Evolutionary conservation across 2,797 vertebrate species (phyloP).

Genomic region (Pygocentrus nattereri): DNA sequence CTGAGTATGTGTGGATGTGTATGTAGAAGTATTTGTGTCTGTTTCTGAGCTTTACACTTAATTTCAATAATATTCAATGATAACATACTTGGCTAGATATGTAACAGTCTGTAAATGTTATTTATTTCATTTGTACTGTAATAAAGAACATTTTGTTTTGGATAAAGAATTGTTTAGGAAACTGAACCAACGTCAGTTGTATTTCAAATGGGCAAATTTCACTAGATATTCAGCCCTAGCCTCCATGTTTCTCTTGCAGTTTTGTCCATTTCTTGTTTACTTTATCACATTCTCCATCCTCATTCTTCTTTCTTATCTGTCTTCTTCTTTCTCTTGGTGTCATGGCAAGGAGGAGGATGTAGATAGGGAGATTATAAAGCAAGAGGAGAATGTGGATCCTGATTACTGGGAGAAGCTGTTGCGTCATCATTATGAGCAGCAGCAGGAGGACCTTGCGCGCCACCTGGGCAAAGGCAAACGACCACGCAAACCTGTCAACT

Average conservation of each 20-base stretch:
- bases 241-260: not conserved
- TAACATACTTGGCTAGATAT: too few relatives aligned
- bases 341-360: slow-evolving; percentile 90
- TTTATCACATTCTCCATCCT: not conserved
- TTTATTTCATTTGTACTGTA: not conserved
- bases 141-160: not conserved
- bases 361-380: slow-evolving; percentile 97
- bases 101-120: too few relatives aligned
- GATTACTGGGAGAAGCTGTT: slow-evolving; percentile 99
- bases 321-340: not conserved
- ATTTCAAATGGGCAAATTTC: not conserved
- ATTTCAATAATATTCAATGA: not conserved
- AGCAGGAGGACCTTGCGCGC: slow-evolving; percentile 96
- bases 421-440: slow-evolving; percentile 97
- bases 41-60: not conserved
- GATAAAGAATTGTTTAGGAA: not conserved
- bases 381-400: slow-evolving; percentile 97
- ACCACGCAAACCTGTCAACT: slow-evolving; percentile 98
- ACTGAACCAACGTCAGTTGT: not conserved
- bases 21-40: not conserved
- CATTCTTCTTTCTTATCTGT: not conserved
- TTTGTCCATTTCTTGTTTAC: not conserved
- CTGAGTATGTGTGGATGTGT: slow-evolving; percentile 1
- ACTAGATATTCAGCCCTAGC: not conserved
- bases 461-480: slow-evolving; percentile 98